A percentile compares a stretch with the other conserved stretches of the same genome.
These are phyloP conservation scores for Trematomus loennbergii DNA, from an alignment of 2,113 vertebrate species.

Conservation along the genomic window DNA sequence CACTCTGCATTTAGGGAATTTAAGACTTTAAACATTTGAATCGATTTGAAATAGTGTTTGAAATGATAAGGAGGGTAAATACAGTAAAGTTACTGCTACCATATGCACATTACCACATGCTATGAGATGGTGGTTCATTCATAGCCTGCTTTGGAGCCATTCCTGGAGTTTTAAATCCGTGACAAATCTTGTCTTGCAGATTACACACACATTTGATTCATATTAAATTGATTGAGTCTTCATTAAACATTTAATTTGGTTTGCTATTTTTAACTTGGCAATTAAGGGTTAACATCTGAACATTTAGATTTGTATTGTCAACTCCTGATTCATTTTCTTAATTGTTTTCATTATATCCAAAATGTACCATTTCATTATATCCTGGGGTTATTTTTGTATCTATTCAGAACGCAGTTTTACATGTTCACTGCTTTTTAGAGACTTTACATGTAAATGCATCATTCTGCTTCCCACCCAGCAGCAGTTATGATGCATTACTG, in stretches of 20 bases:
- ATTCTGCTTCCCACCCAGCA: no score
- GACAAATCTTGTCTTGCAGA: neutral
- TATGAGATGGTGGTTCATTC: neutral
- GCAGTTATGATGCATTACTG: slow-evolving; percentile 4
- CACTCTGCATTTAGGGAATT: neutral
- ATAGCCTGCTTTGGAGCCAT: neutral
- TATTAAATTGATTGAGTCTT: neutral
- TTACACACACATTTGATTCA: neutral
- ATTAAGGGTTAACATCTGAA: neutral
- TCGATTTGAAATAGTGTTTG: neutral
- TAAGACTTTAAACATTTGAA: no score
- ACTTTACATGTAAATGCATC: neutral
- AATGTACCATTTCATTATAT: neutral
- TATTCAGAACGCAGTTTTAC: neutral
- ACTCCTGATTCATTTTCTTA: neutral
- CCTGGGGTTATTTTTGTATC: neutral
- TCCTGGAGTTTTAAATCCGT: neutral
- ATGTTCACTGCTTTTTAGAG: neutral
- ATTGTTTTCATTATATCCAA: neutral
- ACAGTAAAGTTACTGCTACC: neutral
- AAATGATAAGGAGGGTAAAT: neutral
- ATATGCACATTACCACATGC: neutral
- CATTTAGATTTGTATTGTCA: neutral
- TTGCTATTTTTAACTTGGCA: no score
- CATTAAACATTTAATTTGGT: neutral